Base-by-base conservation (phyloP, 2,113 vertebrate genomes). In the Poicephalus meyeri region DNA sequence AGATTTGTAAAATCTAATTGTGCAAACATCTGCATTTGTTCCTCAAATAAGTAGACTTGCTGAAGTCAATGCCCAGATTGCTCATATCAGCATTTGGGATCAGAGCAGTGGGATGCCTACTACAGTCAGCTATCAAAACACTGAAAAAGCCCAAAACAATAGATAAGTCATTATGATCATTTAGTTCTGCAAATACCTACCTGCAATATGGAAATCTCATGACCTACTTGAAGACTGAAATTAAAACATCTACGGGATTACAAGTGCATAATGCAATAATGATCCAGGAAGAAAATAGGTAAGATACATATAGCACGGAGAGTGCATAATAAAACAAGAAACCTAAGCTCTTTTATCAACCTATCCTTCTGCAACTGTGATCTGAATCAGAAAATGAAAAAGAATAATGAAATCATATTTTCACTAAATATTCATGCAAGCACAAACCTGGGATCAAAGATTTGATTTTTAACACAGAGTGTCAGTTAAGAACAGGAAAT, bases 331-430 rank as follows among this genome's bases (percentile, higher is more conserved):
- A 70, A 88, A 94, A 58, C 14, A 88, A 86, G 76, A 86, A 93
- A 80, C 5, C 4, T 69, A 68, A 78, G 29, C 10, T 83, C 42
- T n/a, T 89, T 56, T 53, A 89, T 60, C 26, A 88, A 73, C 44
- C 28, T 79, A 46, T 41, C n/a, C 28, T 91, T 84, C 64, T 90
- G 50, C 39, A 69, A 50, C 13, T 4, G 2, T 63, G 71, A 93
- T 70, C 49, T 70, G 79, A 93, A 90, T 73, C 79, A 93, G 24
- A 88, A 93, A 91, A 88, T 49, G 11, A 82, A 93, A 91, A 90
- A 60, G 50, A 89, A 89, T 88, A 91, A 80, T 19, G 31, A 87
- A 95, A 83, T 11, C 5, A 2, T 33, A 80, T 78, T 93, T 91
- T 94, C 42, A 80, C 49, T 53, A 90, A 88, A 73, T 64, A 86